phyloP scores from a whole-genome alignment of 2,797 vertebrate genomes.

The Lemur catta region DNA sequence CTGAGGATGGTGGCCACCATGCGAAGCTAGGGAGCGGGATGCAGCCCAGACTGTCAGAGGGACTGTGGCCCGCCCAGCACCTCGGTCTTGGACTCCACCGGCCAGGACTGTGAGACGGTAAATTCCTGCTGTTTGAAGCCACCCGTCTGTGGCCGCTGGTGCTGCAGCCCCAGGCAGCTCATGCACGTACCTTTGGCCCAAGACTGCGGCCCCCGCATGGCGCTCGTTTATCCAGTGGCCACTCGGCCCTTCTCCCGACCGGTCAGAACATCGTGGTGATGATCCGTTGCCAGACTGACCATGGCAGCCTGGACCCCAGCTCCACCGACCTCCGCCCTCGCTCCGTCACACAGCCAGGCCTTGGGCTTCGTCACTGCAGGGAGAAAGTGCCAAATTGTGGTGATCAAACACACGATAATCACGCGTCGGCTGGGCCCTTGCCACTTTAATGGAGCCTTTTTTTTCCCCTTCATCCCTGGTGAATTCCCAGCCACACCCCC shows the following conservation, averaged over 20 bases:
- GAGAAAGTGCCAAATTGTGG: background rate
- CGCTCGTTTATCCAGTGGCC: background rate
- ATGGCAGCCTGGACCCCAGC: background rate
- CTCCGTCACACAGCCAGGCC: background rate
- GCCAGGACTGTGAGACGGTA: background rate
- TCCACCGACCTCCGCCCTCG: background rate
- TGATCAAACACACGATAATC: background rate
- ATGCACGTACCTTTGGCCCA: background rate
- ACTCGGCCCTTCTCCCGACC: background rate
- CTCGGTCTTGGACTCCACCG: too few relatives aligned
- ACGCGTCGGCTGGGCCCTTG: background rate
- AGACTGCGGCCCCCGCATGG: too few relatives aligned
- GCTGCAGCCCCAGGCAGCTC: background rate
- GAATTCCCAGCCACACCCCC: background rate
- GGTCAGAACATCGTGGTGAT: too few relatives aligned
- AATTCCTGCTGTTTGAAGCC: background rate
- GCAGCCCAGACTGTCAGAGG: background rate
- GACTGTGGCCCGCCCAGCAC: background rate
- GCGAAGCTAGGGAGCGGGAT: background rate
- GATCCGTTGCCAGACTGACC: background rate
- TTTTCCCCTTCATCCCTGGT: background rate
- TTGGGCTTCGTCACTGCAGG: background rate
- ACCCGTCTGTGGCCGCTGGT: background rate
- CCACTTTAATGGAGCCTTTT: background rate
- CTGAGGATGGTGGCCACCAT: too few relatives aligned